Percentiles rank a stretch among this genome's conserved stretches.
phyloP scores from a whole-genome alignment of 2,797 vertebrate species.

The Clarias platycephalus region DNA sequence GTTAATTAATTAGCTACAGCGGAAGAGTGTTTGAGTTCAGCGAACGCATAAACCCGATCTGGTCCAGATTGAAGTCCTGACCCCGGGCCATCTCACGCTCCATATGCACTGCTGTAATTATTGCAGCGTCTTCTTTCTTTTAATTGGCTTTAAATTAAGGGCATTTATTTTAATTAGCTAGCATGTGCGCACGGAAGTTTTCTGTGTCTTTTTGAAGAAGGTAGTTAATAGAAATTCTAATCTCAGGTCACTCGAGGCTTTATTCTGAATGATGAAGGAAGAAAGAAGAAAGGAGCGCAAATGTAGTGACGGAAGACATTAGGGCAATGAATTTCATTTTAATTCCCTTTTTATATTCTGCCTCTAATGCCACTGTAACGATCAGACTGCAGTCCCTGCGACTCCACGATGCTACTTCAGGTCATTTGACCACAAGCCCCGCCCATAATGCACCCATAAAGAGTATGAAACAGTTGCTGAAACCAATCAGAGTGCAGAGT shows the following conservation, averaged over 20 bases:
- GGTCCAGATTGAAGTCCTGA: slow-evolving; percentile 32
- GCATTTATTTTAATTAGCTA: slow-evolving; percentile 43
- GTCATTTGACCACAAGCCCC: not conserved
- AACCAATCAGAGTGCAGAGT: not conserved
- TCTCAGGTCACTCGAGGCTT: not conserved
- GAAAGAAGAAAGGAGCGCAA: not conserved
- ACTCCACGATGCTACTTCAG: not conserved
- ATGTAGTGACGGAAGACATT: not conserved
- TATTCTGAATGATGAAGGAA: not conserved
- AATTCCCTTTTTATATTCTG: not conserved
- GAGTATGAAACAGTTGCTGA: too few relatives aligned
- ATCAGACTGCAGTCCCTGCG: not conserved
- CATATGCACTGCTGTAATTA: slow-evolving; percentile 40
- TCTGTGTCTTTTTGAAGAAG: not conserved
- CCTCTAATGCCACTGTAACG: not conserved
- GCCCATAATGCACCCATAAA: not conserved
- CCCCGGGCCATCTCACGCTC: slow-evolving; percentile 35
- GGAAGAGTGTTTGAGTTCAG: slow-evolving; percentile 32
- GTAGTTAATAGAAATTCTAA: slow-evolving; percentile 1
- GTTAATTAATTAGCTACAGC: slow-evolving; percentile 34
- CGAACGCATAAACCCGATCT: slow-evolving; percentile 21
- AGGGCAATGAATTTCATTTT: not conserved
- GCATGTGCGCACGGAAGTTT: slow-evolving; percentile 7
- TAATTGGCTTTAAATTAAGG: slow-evolving; percentile 46
- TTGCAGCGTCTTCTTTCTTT: slow-evolving; percentile 40